These are phyloP conservation scores for Chrysolina americana DNA, from an alignment of 2,888 invertebrate genomes.

Conservation along the genomic window DNA sequence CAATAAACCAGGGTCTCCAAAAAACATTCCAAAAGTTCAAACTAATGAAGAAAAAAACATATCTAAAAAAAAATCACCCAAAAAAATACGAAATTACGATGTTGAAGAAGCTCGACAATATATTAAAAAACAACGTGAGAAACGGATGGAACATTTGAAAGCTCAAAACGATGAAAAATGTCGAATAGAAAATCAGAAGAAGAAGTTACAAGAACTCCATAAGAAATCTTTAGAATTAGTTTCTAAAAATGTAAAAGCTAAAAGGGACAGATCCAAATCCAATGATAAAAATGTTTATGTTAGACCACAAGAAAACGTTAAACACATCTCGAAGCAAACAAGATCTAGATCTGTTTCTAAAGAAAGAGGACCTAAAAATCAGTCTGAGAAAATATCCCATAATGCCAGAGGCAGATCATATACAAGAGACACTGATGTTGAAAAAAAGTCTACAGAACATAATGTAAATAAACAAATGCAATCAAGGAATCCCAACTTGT, in stretches of 20 bases:
- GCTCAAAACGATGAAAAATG: conserved; percentile 60
- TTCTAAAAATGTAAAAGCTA: conserved; percentile 66
- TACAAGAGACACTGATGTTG: conserved; percentile 5
- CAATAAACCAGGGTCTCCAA: conserved; percentile 31
- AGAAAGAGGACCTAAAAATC: conserved; percentile 17
- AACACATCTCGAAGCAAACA: background rate
- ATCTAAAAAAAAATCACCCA: conserved; percentile 41
- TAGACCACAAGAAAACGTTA: conserved; percentile 36
- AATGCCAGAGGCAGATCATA: conserved; percentile 19
- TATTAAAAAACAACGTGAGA: conserved; percentile 73
- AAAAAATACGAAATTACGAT: conserved; percentile 67
- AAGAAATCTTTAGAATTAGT: conserved; percentile 69
- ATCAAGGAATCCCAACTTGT: conserved; percentile 44
- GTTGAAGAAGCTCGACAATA: conserved; percentile 72
- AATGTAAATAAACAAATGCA: conserved; percentile 8
- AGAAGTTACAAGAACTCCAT: conserved; percentile 69
- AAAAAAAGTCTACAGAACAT: conserved; percentile 19
- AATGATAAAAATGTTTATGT: conserved; percentile 49
- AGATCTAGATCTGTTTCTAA: conserved; percentile 33
- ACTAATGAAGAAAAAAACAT: conserved; percentile 18
- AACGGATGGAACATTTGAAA: conserved; percentile 67
- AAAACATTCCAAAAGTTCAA: conserved; percentile 33
- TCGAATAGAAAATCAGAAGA: conserved; percentile 66
- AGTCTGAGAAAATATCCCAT: background rate
- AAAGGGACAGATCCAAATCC: conserved; percentile 60